Percentiles rank a stretch among this genome's conserved stretches.
phyloP scores from a whole-genome alignment of 2,888 invertebrate genomes.

The Cheilosia vulpina region DNA sequence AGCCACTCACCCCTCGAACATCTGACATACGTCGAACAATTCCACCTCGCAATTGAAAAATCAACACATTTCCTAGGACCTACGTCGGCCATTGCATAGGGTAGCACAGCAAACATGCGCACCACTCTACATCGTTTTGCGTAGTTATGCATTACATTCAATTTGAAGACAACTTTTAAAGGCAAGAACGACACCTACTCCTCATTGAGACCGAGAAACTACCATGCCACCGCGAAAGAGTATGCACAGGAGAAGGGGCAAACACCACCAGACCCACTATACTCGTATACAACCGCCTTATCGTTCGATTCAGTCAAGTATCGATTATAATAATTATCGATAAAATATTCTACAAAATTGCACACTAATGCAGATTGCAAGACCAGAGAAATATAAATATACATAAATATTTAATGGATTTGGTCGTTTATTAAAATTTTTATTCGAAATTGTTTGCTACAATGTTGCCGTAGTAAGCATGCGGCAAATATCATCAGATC shows the following conservation, averaged over 20 bases:
- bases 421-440: slow-evolving; percentile 83
- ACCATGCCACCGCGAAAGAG: slow-evolving; percentile 2
- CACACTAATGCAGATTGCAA: slow-evolving; percentile 52
- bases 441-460: slow-evolving; percentile 81
- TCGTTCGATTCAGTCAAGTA: slow-evolving; percentile 78
- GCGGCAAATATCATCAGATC: slow-evolving; percentile 61
- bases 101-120: background rate
- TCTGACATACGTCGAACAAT: no score
- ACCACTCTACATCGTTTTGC: background rate
- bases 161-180: slow-evolving; percentile 29
- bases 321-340: slow-evolving; percentile 82
- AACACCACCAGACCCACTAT: background rate
- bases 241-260: slow-evolving; percentile 38
- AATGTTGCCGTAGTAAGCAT: slow-evolving; percentile 66
- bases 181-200: slow-evolving; percentile 39
- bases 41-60: no score
- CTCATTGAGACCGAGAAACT: slow-evolving; percentile 29
- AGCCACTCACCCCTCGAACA: no score
- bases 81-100: background rate
- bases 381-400: slow-evolving; percentile 64
- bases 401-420: slow-evolving; percentile 80
- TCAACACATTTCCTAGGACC: no score
- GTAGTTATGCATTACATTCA: background rate
- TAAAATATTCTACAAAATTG: slow-evolving; percentile 80
- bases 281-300: slow-evolving; percentile 7